phyloP scores from a whole-genome alignment of 2,113 vertebrate species.

The Hydropotes inermis region DNA sequence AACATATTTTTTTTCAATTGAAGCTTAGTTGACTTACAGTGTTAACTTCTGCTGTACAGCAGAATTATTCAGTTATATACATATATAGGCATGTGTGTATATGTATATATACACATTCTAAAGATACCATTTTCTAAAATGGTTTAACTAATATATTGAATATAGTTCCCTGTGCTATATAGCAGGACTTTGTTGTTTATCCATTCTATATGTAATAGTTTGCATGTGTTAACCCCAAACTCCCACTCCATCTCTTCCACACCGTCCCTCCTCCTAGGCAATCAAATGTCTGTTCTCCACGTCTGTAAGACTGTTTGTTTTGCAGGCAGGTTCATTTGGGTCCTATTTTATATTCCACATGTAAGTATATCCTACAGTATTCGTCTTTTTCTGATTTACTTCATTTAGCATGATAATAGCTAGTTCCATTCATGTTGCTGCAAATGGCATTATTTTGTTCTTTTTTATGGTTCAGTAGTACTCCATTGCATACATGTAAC shows the following conservation, averaged over 20 bases:
- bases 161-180: not conserved
- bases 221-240: not conserved
- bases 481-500: not conserved
- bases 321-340: not conserved
- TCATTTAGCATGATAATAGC: not conserved
- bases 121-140: not conserved
- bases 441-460: not conserved
- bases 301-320: not conserved
- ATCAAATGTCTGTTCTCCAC: not conserved
- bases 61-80: not conserved
- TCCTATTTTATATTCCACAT: not conserved
- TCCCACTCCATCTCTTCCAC: not conserved
- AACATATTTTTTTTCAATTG: not conserved
- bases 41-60: not conserved
- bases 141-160: not conserved
- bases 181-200: not conserved
- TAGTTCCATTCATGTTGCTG: not conserved
- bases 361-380: not conserved
- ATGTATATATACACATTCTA: not conserved
- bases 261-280: not conserved
- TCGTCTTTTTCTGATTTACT: not conserved
- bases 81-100: not conserved
- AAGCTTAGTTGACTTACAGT: not conserved
- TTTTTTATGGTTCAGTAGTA: not conserved
- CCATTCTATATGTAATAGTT: not conserved